Evolutionary conservation across 2,113 vertebrate genomes (phyloP), one percentile per base, ranked within the genome.

Genomic region (Hippopotamus amphibius): DNA sequence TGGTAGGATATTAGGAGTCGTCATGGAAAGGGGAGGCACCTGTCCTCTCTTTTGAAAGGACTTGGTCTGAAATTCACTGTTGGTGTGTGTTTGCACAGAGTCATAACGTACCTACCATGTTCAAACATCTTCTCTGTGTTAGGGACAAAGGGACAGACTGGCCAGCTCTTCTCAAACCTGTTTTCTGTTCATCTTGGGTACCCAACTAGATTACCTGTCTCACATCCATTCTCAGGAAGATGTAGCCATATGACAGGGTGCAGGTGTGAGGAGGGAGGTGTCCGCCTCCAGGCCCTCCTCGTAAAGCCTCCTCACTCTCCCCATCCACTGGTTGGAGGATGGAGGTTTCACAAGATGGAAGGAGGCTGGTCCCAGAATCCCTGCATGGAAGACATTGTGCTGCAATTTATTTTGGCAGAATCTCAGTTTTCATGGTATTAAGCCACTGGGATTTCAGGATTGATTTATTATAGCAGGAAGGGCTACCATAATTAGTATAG

Each of bases 111-210:
- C 8, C 3, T 37, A 8, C 21, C 68, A 8, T 10, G 1, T 66
- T 77, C 37, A 71, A 12, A 21, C n/a, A 26, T 10, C 76, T 57
- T 7, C 22, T 77, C 53, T 77, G 37, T 46, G 15, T 66, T 74
- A 11, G 12, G 24, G 3, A 33, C 3, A 46, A 1, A 5, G 8
- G 21, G 19, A 7, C 19, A 48, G n/a, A 8, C 11, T 8, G 8
- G 55, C 2, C 28, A 77, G 59, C 4, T 93, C 72, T 21, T 46
- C 43, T 48, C 48, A 28, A 28, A 7, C 6, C 46, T 43, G 2
- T n/a, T 65, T 37, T 83, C 13, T 86, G 28, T 72, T 48, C 57
- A 4, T 14, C 13, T 13, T 13, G 28, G 16, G 22, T n/a, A 46
- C 2, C 4, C 3, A 79, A 3, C 84, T 33, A 21, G 12, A 15